Conservation (phyloP, 2,888 invertebrate species). For the Cosmopolites sordidus region DNA sequence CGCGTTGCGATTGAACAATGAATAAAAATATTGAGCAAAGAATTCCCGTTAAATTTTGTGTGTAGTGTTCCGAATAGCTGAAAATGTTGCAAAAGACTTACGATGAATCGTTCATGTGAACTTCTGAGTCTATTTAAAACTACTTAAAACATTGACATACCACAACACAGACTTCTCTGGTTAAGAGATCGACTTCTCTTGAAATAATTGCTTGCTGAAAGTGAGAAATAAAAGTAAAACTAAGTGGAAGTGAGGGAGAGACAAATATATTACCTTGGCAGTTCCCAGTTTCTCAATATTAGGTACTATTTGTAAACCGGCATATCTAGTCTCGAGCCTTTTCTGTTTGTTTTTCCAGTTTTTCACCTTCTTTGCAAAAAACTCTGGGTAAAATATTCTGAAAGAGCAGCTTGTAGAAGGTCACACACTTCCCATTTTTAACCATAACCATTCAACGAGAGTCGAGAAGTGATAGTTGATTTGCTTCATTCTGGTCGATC, state of each 20-base stretch:
- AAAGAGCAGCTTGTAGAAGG: conserved; percentile 93
- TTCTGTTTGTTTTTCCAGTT: conserved; percentile 93
- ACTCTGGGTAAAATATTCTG: conserved; percentile 96
- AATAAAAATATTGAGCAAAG: too few species aligned
- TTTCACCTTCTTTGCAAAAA: conserved; percentile 91
- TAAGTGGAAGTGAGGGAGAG: not conserved
- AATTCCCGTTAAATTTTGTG: too few species aligned
- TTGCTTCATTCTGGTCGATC: too few species aligned
- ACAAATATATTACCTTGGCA: conserved; percentile 65
- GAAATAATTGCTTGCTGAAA: conserved; percentile 89
- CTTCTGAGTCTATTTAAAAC: conserved; percentile 82
- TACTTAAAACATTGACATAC: conserved; percentile 94
- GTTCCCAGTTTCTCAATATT: conserved; percentile 95
- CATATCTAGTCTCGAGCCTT: conserved; percentile 87
- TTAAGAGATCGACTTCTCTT: conserved; percentile 91
- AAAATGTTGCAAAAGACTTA: too few species aligned
- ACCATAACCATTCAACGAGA: too few species aligned
- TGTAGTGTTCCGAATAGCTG: too few species aligned
- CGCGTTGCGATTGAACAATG: too few species aligned
- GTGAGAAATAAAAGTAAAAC: not conserved
- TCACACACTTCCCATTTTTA: conserved; percentile 99
- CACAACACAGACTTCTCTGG: conserved; percentile 96
- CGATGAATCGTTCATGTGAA: conserved; percentile 81
- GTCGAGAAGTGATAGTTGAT: too few species aligned
- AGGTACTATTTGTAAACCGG: conserved; percentile 90